These are phyloP conservation scores for Heterohyrax brucei DNA, from an alignment of 2,797 vertebrate species.

Conservation along the genomic window DNA sequence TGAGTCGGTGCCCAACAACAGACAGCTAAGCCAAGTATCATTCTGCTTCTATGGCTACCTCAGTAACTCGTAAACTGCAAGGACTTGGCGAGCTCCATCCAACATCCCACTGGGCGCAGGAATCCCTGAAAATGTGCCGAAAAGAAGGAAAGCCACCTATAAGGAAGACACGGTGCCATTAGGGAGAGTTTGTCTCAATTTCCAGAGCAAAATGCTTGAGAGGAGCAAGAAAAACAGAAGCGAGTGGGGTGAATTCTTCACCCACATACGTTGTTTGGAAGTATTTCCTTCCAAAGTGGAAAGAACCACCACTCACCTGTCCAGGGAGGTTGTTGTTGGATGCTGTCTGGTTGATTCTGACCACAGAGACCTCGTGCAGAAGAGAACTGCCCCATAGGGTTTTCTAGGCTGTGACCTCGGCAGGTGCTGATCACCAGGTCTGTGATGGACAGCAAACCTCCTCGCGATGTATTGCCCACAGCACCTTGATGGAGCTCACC, in stretches of 20 bases:
- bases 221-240: background rate
- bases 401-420: too few species aligned
- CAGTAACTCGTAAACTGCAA: background rate
- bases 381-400: too few species aligned
- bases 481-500: background rate
- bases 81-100: background rate
- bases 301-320: accelerated
- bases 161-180: background rate
- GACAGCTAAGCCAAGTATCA: too few species aligned
- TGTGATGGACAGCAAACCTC: background rate
- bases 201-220: background rate
- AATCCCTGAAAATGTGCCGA: background rate
- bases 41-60: background rate
- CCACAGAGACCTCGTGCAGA: too few species aligned
- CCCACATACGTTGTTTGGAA: background rate
- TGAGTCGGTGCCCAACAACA: too few species aligned
- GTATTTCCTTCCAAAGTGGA: background rate
- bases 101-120: background rate
- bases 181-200: background rate
- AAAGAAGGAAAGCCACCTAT: background rate
- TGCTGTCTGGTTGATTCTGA: too few species aligned
- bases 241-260: background rate
- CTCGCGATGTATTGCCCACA: background rate
- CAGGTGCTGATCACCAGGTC: background rate
- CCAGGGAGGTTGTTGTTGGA: background rate